Base-by-base conservation (phyloP, 2,113 vertebrate genomes). In the Chinchilla lanigera region DNA sequence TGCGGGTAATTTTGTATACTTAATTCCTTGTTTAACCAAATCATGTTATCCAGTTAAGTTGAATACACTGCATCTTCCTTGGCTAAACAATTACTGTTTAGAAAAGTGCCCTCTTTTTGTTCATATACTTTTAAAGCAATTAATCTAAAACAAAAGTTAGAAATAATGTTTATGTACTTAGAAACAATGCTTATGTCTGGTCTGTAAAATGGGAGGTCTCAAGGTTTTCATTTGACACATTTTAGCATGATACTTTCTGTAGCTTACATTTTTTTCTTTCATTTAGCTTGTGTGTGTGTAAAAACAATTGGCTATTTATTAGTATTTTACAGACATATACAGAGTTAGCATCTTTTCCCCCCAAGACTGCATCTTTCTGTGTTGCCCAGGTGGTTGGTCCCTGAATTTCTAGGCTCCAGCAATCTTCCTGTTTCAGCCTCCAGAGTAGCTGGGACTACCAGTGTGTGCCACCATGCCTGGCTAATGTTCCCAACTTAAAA, bases 81-180 rank as follows among this genome's bases (percentile, higher is more conserved):
- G 93, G 69, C 90, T 97, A 96, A 97, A 77, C 41, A 97, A 92
- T 83, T 97, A 95, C 88, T 96, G 98, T 97, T 97, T 89, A 96
- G 77, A 97, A 98, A 93, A 71, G 50, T 83, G 94, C 24, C 8
- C 67, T 89, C 47, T 97, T 84, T 96, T 54, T 93, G 52, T 54
- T 75, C 50, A 58, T 85, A 54, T 94, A 89, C 50, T 78, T 95
- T 97, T 75, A 82, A 58, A 80, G 50, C 65, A 69, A 77, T 44
- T 95, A 91, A 90, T 73, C 0, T 73, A 97, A 94, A 96, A 28
- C 75, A 67, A 80, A 89, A 77, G 22, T 92, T 89, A 4, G 63
- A 44, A 67, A 52, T 44, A 60, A 94, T 26, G 67, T 83, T 58
- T 35, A 81, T n/a, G 22, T 33, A 86, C 71, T 92, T 92, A 67